Evolutionary conservation across 2,888 invertebrate species (phyloP).

Genomic region (Lasioglossum leucozonium): DNA sequence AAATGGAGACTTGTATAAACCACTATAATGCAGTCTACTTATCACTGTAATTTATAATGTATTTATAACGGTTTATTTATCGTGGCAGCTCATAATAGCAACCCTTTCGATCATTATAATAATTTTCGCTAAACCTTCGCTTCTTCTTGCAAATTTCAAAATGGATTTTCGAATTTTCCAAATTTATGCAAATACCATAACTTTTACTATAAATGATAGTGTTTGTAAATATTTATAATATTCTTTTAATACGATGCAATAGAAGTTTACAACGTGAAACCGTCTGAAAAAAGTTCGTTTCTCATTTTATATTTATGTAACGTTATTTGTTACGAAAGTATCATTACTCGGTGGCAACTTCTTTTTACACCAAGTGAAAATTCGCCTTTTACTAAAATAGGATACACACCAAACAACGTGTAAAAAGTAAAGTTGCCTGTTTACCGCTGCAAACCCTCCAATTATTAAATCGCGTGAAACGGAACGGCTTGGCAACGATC

Average conservation of each 20-base stretch:
- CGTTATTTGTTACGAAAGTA: too few relatives aligned
- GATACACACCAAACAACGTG: background rate
- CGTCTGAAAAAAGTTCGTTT: background rate
- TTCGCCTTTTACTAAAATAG: background rate
- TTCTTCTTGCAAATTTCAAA: too few relatives aligned
- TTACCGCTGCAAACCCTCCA: background rate
- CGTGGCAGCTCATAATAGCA: background rate
- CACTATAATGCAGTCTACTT: background rate
- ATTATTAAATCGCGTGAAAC: constrained; percentile 49
- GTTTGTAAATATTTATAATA: too few relatives aligned
- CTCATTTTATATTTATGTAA: background rate
- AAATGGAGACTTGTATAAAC: background rate
- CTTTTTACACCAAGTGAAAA: background rate
- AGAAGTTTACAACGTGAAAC: background rate
- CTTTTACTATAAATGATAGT: too few relatives aligned
- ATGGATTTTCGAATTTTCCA: too few relatives aligned
- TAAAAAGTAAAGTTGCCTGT: background rate
- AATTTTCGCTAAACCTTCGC: background rate
- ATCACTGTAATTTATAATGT: background rate
- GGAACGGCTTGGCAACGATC: constrained; percentile 10
- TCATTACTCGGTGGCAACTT: too few relatives aligned
- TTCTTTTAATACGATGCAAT: background rate
- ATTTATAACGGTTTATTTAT: background rate
- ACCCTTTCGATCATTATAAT: background rate
- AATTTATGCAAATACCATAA: too few relatives aligned